Base-by-base conservation (phyloP, 2,888 invertebrate genomes). In the Thymelicus acteon region DNA sequence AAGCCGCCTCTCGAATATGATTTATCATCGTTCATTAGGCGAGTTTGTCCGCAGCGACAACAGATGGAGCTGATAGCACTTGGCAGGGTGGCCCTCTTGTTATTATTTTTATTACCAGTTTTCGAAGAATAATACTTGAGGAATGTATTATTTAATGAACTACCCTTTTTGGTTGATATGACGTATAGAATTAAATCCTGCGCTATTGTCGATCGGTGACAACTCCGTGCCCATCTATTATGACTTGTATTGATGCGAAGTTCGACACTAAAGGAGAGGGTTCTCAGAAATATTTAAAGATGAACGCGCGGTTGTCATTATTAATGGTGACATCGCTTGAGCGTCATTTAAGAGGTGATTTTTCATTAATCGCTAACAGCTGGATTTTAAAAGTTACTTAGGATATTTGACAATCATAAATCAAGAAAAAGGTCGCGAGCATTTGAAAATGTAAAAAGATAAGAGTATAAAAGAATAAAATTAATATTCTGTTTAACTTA, bases 11-110 rank as follows among this genome's bases (percentile, higher is more conserved):
- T 93, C 93, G 93, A 93, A 93, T 93, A 93, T 93, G 93, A 93
- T 93, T 93, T 93, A 93, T 93, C 93, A 93, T 93, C 93, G 93
- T 93, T 93, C 93, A 93, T 93, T 93, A 93, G 92, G 91, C 88
- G 93, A 93, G 93, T 93, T 93, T 93, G 93, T 93, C 93, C 93
- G 92, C 91, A 90, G 85, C 93, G 93, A 93, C 93, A 93, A 93
- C 93, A 93, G 93, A 93, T 93, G 93, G 93, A 90, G 93, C 93
- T 92, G 93, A 93, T 93, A 93, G 90, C 92, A 93, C 93, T 93
- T 93, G 92, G 92, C 93, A 93, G 93, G 93, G 93, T 93, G 93
- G 93, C 93, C 93, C 88, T 85, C 90, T 91, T 92, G 91, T 93
- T 93, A 93, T 93, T 93, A 93, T 93, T 93, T 93, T 93, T 93